phyloP scores from a whole-genome alignment of 2,113 vertebrate genomes.

The Myotis lucifugus region DNA sequence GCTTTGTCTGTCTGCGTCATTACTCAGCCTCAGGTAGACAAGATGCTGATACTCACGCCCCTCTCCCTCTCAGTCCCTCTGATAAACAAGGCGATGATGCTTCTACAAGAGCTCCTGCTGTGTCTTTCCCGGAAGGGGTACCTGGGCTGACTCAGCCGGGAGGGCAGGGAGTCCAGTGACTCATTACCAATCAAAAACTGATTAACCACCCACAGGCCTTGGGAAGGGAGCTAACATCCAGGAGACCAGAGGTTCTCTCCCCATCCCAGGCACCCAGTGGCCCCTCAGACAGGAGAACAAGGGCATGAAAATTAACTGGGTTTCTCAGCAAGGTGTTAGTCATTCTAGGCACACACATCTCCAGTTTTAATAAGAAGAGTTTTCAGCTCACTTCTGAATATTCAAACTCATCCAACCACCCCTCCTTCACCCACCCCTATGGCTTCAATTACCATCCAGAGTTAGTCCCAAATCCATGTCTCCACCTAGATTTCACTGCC shows the following conservation, averaged over 20 bases:
- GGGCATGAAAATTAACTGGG: not conserved
- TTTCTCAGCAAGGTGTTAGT: not conserved
- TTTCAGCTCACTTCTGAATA: not conserved
- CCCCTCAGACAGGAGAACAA: not conserved
- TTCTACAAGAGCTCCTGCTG: not conserved
- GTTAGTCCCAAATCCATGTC: not conserved
- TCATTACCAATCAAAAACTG: conserved; percentile 22
- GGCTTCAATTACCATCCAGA: not conserved
- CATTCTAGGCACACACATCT: not conserved
- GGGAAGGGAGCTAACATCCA: not conserved
- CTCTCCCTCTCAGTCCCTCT: not conserved
- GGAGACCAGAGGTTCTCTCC: not conserved
- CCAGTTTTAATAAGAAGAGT: not conserved
- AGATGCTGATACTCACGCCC: fast-evolving
- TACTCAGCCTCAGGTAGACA: fast-evolving
- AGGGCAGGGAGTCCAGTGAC: not conserved
- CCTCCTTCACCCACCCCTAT: not conserved
- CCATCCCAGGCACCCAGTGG: not conserved
- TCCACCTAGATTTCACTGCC: not conserved
- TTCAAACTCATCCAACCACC: not conserved
- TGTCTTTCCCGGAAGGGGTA: not conserved
- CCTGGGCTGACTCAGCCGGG: not conserved
- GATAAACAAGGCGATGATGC: not conserved
- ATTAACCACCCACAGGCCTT: not conserved
- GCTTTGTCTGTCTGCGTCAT: fast-evolving